A percentile compares a stretch with the other conserved stretches of the same genome.
phyloP scores from a whole-genome alignment of 92 coral and sea anemone species.

The Umimayanthus chanpuru region DNA sequence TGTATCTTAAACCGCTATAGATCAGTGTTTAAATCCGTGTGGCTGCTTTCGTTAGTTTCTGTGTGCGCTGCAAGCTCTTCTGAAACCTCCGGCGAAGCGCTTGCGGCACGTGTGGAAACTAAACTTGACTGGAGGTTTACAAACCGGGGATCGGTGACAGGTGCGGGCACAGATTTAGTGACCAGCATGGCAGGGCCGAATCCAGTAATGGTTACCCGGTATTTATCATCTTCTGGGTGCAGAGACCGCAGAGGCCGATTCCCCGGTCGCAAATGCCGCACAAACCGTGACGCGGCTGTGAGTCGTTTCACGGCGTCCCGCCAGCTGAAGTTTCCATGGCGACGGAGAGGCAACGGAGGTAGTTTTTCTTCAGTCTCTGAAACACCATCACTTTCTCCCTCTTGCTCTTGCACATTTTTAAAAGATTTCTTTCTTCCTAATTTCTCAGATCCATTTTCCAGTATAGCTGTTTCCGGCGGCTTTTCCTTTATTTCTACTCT shows the following conservation, averaged over 20 bases:
- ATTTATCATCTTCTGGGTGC: conserved; percentile 1
- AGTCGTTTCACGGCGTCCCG: conserved; percentile 29
- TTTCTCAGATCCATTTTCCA: too few species aligned
- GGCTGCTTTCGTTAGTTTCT: neutral
- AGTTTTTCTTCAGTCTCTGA: conserved; percentile 10
- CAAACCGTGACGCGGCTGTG: conserved; percentile 13
- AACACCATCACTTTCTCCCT: neutral
- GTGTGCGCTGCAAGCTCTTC: neutral
- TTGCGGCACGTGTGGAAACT: neutral
- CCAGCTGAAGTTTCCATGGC: conserved; percentile 39
- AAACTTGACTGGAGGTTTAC: neutral
- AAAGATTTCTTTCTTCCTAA: neutral
- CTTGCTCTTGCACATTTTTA: neutral
- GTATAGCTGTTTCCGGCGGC: neutral
- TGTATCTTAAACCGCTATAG: neutral
- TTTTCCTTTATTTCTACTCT: neutral
- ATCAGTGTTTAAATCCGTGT: neutral
- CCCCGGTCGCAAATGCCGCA: conserved; percentile 32
- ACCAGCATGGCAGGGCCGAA: neutral
- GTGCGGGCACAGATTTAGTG: neutral
- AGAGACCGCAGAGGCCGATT: conserved; percentile 6
- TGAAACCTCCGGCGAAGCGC: neutral
- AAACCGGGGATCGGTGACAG: conserved; percentile 12
- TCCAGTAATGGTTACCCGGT: neutral
- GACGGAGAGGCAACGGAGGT: conserved; percentile 3